Percentiles rank a stretch among this genome's conserved stretches.
Evolutionary conservation across 1,140 invertebrate genomes (phyloP).

Genomic region (Cherax quadricarinatus): DNA sequence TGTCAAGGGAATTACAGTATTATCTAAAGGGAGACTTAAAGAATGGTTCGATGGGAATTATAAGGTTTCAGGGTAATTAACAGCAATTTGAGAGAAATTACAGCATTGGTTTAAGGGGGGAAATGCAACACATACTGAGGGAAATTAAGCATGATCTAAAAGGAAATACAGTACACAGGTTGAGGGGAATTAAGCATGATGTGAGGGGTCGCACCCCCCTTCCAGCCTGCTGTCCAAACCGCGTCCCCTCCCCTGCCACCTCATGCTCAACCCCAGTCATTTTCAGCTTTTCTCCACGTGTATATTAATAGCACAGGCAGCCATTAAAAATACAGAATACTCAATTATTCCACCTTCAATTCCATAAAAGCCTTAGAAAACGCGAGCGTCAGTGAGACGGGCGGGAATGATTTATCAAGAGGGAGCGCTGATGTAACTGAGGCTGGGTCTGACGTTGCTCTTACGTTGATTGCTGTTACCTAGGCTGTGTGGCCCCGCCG

Average conservation of each 20-base stretch:
- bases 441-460: slow-evolving; percentile 56
- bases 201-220: neutral
- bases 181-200: too few relatives aligned
- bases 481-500: slow-evolving; percentile 12
- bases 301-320: slow-evolving; percentile 57
- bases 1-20: too few relatives aligned
- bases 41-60: too few relatives aligned
- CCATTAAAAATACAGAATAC: slow-evolving; percentile 56
- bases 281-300: slow-evolving; percentile 11
- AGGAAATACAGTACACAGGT: too few relatives aligned
- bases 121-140: too few relatives aligned
- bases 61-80: too few relatives aligned
- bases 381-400: slow-evolving; percentile 58
- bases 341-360: slow-evolving; percentile 70
- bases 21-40: too few relatives aligned
- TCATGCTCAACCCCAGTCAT: neutral
- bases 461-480: slow-evolving; percentile 65
- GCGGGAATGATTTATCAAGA: slow-evolving; percentile 68
- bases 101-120: too few relatives aligned
- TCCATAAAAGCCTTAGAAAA: slow-evolving; percentile 72
- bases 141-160: too few relatives aligned
- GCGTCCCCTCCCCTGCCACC: neutral
- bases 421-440: slow-evolving; percentile 66
- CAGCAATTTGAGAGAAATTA: too few relatives aligned
- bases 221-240: neutral